These are phyloP conservation scores for Simalia tracyae DNA, from an alignment of 2,797 vertebrate species.

Conservation along the genomic window DNA sequence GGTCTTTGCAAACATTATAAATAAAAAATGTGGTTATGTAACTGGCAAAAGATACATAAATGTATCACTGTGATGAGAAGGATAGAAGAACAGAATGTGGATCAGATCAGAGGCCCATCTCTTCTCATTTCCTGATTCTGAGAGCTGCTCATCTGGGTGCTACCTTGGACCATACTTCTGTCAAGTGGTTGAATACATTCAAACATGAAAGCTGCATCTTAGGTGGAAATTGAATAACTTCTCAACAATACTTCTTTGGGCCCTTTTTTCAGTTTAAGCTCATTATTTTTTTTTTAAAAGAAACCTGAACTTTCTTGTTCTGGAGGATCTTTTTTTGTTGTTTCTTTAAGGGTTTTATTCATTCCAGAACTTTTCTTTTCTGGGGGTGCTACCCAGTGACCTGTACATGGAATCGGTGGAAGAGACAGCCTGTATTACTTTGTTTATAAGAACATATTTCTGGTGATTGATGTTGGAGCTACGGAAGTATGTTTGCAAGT, in stretches of 20 bases:
- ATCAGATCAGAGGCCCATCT: background rate
- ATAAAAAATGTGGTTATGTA: background rate
- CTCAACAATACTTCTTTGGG: background rate
- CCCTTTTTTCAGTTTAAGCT: background rate
- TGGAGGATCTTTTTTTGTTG: slow-evolving; percentile 24
- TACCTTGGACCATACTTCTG: background rate
- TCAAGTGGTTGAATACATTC: background rate
- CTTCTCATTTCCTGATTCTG: background rate
- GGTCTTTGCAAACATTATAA: background rate
- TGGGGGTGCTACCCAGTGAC: slow-evolving; percentile 51
- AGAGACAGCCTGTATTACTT: slow-evolving; percentile 73
- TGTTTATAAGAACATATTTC: slow-evolving; percentile 77
- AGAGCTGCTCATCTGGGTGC: background rate
- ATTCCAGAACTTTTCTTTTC: slow-evolving; percentile 12
- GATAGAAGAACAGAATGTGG: background rate
- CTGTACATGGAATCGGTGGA: slow-evolving; percentile 54
- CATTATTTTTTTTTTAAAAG: slow-evolving; percentile 19
- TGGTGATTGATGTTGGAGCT: slow-evolving; percentile 75
- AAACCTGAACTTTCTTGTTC: slow-evolving; percentile 18
- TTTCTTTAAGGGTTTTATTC: slow-evolving; percentile 10
- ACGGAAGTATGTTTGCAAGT: slow-evolving; percentile 75
- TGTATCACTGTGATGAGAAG: background rate
- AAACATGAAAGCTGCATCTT: background rate
- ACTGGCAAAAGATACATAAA: background rate
- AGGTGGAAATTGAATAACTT: background rate